phyloP scores from a whole-genome alignment of 2,888 invertebrate species.

The Erannis defoliaria region DNA sequence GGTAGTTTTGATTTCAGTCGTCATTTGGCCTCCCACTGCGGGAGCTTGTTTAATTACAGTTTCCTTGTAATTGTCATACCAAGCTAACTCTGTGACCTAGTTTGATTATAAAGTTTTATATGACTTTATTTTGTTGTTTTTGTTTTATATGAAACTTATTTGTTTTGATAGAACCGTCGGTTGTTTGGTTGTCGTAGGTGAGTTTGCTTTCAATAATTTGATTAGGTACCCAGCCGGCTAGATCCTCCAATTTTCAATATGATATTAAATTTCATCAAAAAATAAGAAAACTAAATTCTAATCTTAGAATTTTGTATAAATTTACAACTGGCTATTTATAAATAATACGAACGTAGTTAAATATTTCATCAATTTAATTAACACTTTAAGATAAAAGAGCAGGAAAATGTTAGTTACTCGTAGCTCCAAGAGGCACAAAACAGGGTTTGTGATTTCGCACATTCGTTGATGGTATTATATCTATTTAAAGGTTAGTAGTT shows the following conservation, averaged over 20 bases:
- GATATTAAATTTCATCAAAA: too few species aligned
- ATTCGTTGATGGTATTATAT: too few species aligned
- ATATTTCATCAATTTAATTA: not conserved
- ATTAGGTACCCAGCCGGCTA: too few species aligned
- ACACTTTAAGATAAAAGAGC: not conserved
- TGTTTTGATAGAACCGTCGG: constrained; percentile 10
- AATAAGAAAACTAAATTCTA: too few species aligned
- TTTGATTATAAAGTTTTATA: constrained; percentile 23
- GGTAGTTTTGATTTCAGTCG: constrained; percentile 76
- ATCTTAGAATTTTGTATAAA: too few species aligned
- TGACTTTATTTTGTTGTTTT: not conserved
- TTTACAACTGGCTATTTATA: too few species aligned
- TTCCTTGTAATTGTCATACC: constrained; percentile 46
- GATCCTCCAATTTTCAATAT: not conserved
- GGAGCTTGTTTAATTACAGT: constrained; percentile 60
- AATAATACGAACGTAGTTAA: not conserved
- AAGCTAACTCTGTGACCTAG: constrained; percentile 34
- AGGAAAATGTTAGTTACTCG: constrained; percentile 16
- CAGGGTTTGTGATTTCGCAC: too few species aligned
- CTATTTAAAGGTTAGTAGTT: too few species aligned
- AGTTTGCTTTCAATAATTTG: too few species aligned
- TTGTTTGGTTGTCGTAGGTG: constrained; percentile 17
- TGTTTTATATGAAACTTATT: constrained; percentile 4
- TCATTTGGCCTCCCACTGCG: constrained; percentile 57
- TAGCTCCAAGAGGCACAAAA: too few species aligned